These are phyloP conservation scores for Listrodromus nycthemerus DNA, from an alignment of 2,888 invertebrate genomes.

Conservation along the genomic window DNA sequence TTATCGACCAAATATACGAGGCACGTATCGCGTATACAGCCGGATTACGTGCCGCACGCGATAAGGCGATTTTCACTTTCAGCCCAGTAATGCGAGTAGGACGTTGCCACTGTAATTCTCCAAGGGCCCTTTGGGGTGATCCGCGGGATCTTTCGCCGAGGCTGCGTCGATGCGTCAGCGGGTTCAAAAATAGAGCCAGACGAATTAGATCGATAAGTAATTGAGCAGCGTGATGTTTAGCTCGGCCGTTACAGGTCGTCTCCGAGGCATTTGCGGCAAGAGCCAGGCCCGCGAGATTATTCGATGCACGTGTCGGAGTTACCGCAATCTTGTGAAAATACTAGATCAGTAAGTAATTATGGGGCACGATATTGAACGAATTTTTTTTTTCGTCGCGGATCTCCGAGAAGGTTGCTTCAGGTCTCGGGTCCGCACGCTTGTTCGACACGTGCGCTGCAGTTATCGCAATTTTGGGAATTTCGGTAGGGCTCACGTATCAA, in stretches of 20 bases:
- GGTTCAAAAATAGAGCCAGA: constrained; percentile 57
- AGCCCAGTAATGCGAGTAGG: constrained; percentile 40
- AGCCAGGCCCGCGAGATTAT: too few relatives aligned
- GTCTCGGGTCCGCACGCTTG: too few relatives aligned
- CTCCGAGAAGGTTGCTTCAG: too few relatives aligned
- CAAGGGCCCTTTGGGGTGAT: constrained; percentile 52
- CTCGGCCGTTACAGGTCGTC: too few relatives aligned
- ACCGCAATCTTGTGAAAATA: constrained; percentile 70
- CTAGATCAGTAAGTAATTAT: constrained; percentile 8
- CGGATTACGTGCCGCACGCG: constrained; percentile 58
- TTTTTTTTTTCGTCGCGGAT: too few relatives aligned
- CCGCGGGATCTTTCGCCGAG: constrained; percentile 24
- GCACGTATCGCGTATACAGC: constrained; percentile 2
- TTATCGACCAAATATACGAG: constrained; percentile 57
- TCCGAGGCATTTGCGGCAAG: too few relatives aligned
- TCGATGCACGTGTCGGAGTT: constrained; percentile 67
- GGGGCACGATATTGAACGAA: neutral
- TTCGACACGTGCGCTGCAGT: constrained; percentile 65
- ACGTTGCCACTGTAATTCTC: constrained; percentile 54
- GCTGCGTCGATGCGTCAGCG: constrained; percentile 49
- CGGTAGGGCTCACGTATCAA: constrained; percentile 31
- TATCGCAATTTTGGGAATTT: constrained; percentile 70
- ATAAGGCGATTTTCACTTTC: constrained; percentile 60
- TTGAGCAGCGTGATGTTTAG: too few relatives aligned
- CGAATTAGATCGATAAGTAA: constrained; percentile 48